A percentile compares a stretch with the other conserved stretches of the same genome.
phyloP scores from a whole-genome alignment of 2,113 vertebrate species.

The Nettapus auritus region DNA sequence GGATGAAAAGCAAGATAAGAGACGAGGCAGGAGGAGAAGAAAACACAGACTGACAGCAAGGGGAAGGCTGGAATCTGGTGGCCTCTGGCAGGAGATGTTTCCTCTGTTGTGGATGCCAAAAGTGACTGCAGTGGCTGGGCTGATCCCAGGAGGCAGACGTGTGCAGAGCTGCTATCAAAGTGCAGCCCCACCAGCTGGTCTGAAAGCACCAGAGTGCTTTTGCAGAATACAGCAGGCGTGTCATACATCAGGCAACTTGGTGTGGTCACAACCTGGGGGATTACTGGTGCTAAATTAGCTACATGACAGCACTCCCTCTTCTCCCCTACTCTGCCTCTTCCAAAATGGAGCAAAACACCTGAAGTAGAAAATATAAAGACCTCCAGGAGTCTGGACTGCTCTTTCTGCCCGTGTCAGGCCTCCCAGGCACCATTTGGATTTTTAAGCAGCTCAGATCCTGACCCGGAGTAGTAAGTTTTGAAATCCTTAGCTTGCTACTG shows the following conservation, averaged over 20 bases:
- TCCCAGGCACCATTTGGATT: background rate
- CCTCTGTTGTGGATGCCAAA: background rate
- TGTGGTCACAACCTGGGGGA: background rate
- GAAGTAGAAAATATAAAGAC: background rate
- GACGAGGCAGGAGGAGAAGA: background rate
- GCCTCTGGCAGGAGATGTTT: fast-evolving
- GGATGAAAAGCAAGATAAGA: background rate
- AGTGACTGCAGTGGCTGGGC: background rate
- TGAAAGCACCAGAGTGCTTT: background rate
- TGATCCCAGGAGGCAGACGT: background rate
- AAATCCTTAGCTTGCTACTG: background rate
- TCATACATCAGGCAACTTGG: background rate
- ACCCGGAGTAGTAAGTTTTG: background rate
- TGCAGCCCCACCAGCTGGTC: fast-evolving
- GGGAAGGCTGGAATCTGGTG: background rate
- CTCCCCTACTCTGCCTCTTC: background rate
- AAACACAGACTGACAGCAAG: background rate
- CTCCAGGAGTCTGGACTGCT: background rate
- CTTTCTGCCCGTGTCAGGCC: background rate
- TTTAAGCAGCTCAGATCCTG: slow-evolving; percentile 4
- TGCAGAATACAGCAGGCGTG: background rate
- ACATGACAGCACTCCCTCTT: background rate
- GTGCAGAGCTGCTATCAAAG: background rate
- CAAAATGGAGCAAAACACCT: background rate
- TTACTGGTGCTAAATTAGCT: background rate